These are phyloP conservation scores for Cylloceria caligata DNA, from an alignment of 2,888 invertebrate species.

Conservation along the genomic window DNA sequence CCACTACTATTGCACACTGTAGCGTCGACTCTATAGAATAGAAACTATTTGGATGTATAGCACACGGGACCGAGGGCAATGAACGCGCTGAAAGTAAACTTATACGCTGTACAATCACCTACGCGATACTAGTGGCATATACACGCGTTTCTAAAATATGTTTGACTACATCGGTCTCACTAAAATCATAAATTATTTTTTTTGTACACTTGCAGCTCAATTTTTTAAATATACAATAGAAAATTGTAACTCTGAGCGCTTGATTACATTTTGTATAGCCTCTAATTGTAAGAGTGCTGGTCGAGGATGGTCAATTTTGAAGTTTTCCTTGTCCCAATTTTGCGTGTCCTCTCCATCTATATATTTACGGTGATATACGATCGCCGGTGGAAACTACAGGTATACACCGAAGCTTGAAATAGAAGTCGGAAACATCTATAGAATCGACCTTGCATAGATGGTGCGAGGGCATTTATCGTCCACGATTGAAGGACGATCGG, in stretches of 20 bases:
- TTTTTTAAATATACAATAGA: no score
- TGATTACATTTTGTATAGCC: neutral
- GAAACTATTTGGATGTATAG: conserved; percentile 10
- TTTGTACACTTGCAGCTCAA: neutral
- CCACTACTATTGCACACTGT: neutral
- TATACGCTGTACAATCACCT: conserved; percentile 43
- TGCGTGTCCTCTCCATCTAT: neutral
- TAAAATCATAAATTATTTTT: neutral
- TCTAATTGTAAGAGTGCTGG: neutral
- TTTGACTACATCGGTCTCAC: conserved; percentile 1
- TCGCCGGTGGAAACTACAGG: neutral
- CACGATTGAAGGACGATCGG: neutral
- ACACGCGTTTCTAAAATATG: conserved; percentile 46
- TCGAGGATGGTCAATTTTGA: neutral
- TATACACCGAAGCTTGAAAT: neutral
- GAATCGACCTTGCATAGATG: conserved; percentile 1
- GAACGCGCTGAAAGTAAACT: conserved; percentile 64
- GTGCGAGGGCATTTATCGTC: neutral
- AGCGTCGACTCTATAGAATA: conserved; percentile 11
- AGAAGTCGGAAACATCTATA: neutral
- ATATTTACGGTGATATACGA: neutral
- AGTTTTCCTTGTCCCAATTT: conserved; percentile 3
- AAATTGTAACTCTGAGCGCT: no score
- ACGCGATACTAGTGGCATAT: conserved; percentile 10
- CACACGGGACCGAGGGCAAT: conserved; percentile 56